Evolutionary conservation across 2,888 invertebrate species (phyloP).

Genomic region (Dichetophora obliterata): DNA sequence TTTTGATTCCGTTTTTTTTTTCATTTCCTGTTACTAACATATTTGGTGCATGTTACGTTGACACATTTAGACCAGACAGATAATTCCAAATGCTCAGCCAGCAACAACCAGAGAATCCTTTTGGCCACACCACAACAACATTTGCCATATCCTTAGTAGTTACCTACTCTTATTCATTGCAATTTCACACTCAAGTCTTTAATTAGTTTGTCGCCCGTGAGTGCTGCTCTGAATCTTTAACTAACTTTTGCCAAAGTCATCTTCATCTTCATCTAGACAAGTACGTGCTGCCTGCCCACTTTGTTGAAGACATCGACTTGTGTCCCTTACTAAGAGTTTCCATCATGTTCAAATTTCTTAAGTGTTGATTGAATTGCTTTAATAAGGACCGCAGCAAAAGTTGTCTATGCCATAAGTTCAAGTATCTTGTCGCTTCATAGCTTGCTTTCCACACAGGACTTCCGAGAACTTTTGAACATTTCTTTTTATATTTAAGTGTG

Average conservation of each 20-base stretch:
- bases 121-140: not conserved
- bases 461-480: no score
- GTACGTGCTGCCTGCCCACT: not conserved
- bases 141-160: not conserved
- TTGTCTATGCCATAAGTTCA: not conserved
- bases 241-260: not conserved
- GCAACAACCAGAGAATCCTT: not conserved
- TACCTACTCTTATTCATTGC: no score
- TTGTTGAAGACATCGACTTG: not conserved
- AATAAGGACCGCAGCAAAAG: not conserved
- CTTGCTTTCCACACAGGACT: not conserved
- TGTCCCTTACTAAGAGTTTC: not conserved
- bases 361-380: conserved; percentile 6
- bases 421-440: not conserved
- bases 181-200: not conserved
- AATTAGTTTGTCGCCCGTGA: conserved; percentile 9
- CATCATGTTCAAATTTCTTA: not conserved
- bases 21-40: not conserved
- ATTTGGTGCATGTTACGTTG: not conserved
- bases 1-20: not conserved
- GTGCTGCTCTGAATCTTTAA: conserved; percentile 1
- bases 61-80: not conserved
- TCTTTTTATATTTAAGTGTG: no score
- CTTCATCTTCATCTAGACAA: not conserved
- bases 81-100: not conserved